Base-by-base conservation (phyloP, 2,113 vertebrate genomes). In the Bolborhynchus lineola region DNA sequence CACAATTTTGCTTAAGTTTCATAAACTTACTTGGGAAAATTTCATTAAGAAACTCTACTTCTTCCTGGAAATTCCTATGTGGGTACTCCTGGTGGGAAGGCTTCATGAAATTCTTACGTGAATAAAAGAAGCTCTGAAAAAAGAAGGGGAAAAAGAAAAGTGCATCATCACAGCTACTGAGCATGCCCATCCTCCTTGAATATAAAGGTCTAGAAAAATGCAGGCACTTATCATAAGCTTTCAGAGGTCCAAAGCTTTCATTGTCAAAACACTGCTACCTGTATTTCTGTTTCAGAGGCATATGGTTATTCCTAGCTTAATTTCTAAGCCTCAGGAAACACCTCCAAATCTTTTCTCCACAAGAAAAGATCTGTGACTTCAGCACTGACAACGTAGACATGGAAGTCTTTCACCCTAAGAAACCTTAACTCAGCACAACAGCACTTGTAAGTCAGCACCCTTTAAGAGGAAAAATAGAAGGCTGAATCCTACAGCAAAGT, bases 101-200 rank as follows among this genome's bases (percentile, higher is more conserved):
- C 98, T 99, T 99, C 99, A 99, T 99, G 97, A 99, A 99, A 98
- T 99, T 99, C 98, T 99, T 99, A 95, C 99, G 99, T 97, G 99
- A 99, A 99, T 99, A 99, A 98, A 99, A 99, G 98, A 99, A 99
- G 98, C 99, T 99, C 99, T 99, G 98, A 26, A 93, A 89, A 86
- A 94, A 59, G 57, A n/a, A 59, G 33, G 5, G 6, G 10, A 2
- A 29, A 57, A 57, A 57, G 76, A 60, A 78, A 75, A 14, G 4
- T 11, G 5, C 21, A 65, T n/a, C 24, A 62, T 29, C 25, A 86
- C 57, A 92, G 24, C 23, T 71, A 62, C 1, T 52, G 9, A 59
- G 4, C 53, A 18, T 19, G 59, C 9, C 23, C 7, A 4, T 7
- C 35, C 11, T 63, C 4, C 16, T 41, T 25, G 12, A 89, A 46